Base-by-base conservation (phyloP, 64 coral and sea anemone genomes). In the Actinia equina region DNA sequence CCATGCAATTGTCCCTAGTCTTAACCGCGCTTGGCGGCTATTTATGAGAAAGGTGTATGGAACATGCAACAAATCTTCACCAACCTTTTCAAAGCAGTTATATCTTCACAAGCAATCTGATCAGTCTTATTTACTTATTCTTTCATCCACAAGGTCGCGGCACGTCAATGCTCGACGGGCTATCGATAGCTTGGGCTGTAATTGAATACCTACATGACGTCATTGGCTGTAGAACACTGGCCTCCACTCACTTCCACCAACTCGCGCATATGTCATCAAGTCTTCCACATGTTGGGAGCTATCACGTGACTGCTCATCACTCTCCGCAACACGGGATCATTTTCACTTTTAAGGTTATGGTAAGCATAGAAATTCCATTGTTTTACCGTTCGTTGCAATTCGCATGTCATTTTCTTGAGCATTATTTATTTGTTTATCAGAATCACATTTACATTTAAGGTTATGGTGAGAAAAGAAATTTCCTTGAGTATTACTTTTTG, bases 181-280 rank as follows among this genome's bases (percentile, higher is more conserved):
- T 95, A 20, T 92, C 94, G 1, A 95, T 95, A 62, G 94, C 94
- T 15, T 95, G 94, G 94, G 87, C 94, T 13, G 94, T 95, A 2
- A 89, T 92, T 13, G 94, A 95, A 45, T 76, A 95, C 85, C 23
- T 95, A 15, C 94, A 95, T 71, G 70, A 78, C 18, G 85, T 52
- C 12, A 89, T 95, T 46, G 59, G 70, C 79, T 95, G 94, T 79
- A 79, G 94, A 43, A 95, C 94, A 43, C 46, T 95, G 16, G 91
- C 94, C 22, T 95, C 94, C 0, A 95, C 94, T 69, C 94, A 95
- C 76, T 95, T 84, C 51, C 79, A 95, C 81, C 91, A 95, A 15
- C 76, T 95, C 5, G 87, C 90, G 4, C 87, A 86, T 67, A 63
- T 95, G 86, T 79, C 79, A 17, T 82, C 80, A 2, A 77, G 76